Conservation (phyloP, 2,113 vertebrate species). For the Rissa tridactyla region DNA sequence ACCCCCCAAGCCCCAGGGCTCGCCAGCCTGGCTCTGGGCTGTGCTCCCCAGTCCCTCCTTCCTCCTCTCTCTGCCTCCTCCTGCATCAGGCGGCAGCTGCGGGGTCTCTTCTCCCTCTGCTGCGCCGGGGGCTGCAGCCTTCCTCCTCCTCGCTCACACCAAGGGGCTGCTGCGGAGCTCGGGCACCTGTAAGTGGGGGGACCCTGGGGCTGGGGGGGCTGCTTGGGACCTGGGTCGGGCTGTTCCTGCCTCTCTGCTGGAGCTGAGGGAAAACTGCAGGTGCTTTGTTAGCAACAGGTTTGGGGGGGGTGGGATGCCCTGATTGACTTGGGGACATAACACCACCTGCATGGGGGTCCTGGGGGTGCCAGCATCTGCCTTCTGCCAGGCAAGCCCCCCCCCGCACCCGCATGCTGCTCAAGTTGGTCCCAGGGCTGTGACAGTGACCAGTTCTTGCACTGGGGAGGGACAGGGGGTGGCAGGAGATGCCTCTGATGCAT, state of each 20-base stretch:
- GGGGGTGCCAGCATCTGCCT: background rate
- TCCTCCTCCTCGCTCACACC: background rate
- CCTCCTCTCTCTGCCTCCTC: background rate
- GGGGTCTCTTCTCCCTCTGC: background rate
- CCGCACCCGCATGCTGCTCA: fast-evolving
- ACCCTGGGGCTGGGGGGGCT: background rate
- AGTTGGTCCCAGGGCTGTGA: background rate
- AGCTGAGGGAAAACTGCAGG: background rate
- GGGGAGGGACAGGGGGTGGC: fast-evolving
- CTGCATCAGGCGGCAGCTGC: background rate
- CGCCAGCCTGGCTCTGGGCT: background rate
- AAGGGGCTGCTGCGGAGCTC: background rate
- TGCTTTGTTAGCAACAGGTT: background rate
- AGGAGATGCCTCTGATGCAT: background rate
- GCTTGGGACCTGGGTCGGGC: background rate
- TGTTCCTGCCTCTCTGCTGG: background rate
- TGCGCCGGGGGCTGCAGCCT: background rate
- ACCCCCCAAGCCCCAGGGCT: background rate
- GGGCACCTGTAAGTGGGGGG: background rate
- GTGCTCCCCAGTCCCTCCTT: background rate
- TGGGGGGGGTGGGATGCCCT: no score
- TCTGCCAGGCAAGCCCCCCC: background rate
- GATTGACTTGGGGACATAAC: no score
- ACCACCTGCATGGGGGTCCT: background rate
- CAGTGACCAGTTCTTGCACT: fast-evolving